Evolutionary conservation across 2,797 vertebrate genomes (phyloP).

Genomic region (Coilia nasus): DNA sequence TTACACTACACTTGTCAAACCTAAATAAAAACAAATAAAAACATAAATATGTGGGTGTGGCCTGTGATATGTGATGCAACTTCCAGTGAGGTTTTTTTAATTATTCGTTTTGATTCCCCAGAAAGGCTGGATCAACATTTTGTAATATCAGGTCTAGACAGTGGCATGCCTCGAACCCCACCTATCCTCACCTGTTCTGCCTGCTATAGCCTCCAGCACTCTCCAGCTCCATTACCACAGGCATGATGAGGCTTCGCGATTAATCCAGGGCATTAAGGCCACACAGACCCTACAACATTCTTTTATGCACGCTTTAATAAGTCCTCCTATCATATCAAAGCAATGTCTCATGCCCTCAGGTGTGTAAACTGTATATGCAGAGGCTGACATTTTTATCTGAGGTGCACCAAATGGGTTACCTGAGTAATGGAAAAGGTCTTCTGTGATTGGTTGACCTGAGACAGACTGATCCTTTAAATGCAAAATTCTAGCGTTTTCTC

Average conservation of each 20-base stretch:
- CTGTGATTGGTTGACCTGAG: constrained; percentile 15
- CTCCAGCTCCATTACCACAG: background rate
- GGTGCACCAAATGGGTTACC: background rate
- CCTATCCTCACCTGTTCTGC: background rate
- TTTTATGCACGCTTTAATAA: background rate
- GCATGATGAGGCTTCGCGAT: constrained; percentile 5
- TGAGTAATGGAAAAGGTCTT: background rate
- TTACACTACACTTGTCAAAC: background rate
- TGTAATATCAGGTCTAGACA: background rate
- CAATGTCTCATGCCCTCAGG: background rate
- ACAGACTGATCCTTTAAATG: constrained; percentile 21
- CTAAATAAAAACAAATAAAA: background rate
- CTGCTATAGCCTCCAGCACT: background rate
- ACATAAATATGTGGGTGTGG: background rate
- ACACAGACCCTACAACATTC: no score
- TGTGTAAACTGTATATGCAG: background rate
- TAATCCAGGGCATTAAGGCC: background rate
- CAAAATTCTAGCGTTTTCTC: background rate
- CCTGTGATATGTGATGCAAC: background rate
- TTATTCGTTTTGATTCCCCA: background rate
- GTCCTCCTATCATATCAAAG: background rate
- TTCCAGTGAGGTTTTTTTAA: background rate
- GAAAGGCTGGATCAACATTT: background rate
- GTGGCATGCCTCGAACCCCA: background rate
- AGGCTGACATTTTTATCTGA: background rate